Conservation (phyloP, 2,888 invertebrate genomes). For the Drosophila quinaria region DNA sequence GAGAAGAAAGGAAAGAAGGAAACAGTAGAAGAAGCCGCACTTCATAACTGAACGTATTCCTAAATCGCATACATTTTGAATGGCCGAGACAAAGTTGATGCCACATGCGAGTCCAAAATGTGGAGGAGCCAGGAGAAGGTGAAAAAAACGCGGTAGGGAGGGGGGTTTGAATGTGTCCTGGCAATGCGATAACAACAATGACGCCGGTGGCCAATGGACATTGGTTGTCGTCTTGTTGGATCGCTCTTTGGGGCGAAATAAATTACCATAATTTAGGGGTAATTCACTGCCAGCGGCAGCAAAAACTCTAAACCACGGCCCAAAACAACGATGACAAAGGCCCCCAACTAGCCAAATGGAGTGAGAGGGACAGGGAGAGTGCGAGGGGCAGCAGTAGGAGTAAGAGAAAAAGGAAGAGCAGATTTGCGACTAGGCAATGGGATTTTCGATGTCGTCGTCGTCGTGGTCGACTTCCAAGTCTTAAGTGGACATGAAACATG, state of each 20-base stretch:
- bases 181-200: conserved; percentile 49
- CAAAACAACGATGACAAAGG: conserved; percentile 49
- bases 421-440: conserved; percentile 26
- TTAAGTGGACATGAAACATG: conserved; percentile 79
- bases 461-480: conserved; percentile 59
- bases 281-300: conserved; percentile 72
- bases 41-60: conserved; percentile 47
- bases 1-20: background rate
- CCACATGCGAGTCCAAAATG: conserved; percentile 33
- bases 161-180: conserved; percentile 15
- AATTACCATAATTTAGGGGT: conserved; percentile 81
- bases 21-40: conserved; percentile 26
- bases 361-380: background rate
- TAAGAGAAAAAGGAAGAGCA: background rate
- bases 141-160: background rate
- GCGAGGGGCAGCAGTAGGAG: background rate
- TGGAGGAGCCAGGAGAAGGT: background rate
- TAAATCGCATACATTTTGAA: conserved; percentile 56
- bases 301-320: conserved; percentile 51
- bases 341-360: background rate
- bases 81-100: conserved; percentile 51
- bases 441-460: conserved; percentile 44
- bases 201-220: conserved; percentile 53
- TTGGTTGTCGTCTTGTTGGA: conserved; percentile 66
- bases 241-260: conserved; percentile 79